Evolutionary conservation across 2,113 vertebrate genomes (phyloP).

Genomic region (Siniperca knerii): DNA sequence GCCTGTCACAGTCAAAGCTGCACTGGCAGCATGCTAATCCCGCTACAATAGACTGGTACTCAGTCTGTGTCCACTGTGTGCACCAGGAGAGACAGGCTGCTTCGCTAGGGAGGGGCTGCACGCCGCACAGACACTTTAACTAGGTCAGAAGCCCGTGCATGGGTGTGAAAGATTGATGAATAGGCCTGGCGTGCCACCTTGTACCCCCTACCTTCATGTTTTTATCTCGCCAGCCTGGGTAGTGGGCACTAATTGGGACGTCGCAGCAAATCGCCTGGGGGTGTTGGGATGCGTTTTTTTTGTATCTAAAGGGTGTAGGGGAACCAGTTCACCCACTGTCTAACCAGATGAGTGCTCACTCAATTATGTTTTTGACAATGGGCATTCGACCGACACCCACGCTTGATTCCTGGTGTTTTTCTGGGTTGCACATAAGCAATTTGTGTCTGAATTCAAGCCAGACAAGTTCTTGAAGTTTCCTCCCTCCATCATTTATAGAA

Average conservation of each 20-base stretch:
- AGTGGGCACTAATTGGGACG: constrained; percentile 80
- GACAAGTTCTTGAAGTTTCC: constrained; percentile 16
- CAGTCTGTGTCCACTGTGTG: constrained; percentile 56
- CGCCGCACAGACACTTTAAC: constrained; percentile 65
- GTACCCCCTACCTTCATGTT: constrained; percentile 72
- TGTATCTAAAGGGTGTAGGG: constrained; percentile 23
- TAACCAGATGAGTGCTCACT: constrained; percentile 36
- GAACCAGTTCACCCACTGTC: constrained; percentile 57
- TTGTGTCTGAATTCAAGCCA: constrained; percentile 22
- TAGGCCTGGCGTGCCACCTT: constrained; percentile 80
- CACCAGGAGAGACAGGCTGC: constrained; percentile 58
- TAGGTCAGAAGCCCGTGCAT: constrained; percentile 79
- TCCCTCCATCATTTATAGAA: constrained; percentile 26
- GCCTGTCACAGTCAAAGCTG: constrained; percentile 53
- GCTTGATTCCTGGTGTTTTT: constrained; percentile 18
- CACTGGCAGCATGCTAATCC: constrained; percentile 69
- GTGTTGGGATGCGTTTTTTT: constrained; percentile 21
- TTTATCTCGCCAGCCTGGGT: constrained; percentile 66
- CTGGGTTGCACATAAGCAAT: constrained; percentile 11
- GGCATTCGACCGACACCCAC: constrained; percentile 14
- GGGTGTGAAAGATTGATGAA: constrained; percentile 80
- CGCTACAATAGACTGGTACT: constrained; percentile 70
- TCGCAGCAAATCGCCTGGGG: constrained; percentile 64
- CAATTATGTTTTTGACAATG: constrained; percentile 51
- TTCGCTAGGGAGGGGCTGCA: constrained; percentile 54